Conservation (phyloP, 1,140 invertebrate genomes). For the Phenacoccus solenopsis region DNA sequence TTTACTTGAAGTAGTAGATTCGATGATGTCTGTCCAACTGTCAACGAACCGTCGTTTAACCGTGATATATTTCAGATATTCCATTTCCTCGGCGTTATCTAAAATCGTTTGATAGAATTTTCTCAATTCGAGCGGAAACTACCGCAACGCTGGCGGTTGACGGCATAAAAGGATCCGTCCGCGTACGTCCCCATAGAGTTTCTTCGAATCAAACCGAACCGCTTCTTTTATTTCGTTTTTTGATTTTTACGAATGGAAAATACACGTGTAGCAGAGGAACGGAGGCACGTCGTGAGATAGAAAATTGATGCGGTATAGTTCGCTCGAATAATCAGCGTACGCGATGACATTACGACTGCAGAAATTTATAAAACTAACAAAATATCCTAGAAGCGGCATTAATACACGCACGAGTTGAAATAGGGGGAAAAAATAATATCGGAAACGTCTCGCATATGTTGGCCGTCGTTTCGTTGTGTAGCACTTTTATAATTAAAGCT, state of each 20-base stretch:
- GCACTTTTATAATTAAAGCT: too few relatives aligned
- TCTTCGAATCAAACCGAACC: background rate
- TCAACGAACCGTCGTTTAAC: constrained; percentile 12
- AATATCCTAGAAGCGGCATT: too few relatives aligned
- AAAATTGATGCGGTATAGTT: too few relatives aligned
- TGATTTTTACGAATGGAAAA: background rate
- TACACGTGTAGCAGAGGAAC: too few relatives aligned
- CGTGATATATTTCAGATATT: constrained; percentile 14
- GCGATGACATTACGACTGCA: too few relatives aligned
- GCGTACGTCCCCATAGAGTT: background rate
- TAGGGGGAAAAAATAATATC: too few relatives aligned
- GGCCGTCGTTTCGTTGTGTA: too few relatives aligned
- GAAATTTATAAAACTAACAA: too few relatives aligned
- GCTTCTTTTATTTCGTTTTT: background rate
- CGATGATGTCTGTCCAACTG: constrained; percentile 15
- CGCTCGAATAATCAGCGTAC: too few relatives aligned
- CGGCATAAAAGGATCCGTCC: background rate
- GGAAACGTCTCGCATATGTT: too few relatives aligned
- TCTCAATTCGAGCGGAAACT: constrained; percentile 13
- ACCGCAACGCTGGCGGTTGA: background rate
- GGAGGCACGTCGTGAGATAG: too few relatives aligned
- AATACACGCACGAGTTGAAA: too few relatives aligned
- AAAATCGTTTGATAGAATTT: constrained; percentile 12
- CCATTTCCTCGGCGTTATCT: constrained; percentile 12
- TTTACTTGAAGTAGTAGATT: background rate